Conservation (phyloP, 2,888 invertebrate genomes). For the Neoscelio sp. region DNA sequence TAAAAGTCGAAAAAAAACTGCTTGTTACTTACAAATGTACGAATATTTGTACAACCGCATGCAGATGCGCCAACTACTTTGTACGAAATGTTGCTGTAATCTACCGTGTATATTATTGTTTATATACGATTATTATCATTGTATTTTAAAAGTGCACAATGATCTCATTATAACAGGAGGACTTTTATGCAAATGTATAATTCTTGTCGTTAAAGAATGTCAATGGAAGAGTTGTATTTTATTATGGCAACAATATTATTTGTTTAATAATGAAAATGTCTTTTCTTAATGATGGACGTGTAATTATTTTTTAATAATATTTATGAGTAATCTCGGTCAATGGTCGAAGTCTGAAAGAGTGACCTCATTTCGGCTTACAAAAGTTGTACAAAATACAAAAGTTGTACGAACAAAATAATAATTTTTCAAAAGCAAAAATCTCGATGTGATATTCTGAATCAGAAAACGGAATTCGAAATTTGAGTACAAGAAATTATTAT, state of each 20-base stretch:
- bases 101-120: not conserved
- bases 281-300: slow-evolving; percentile 41
- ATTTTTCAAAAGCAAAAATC: not conserved
- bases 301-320: slow-evolving; percentile 61
- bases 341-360: slow-evolving; percentile 23
- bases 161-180: not conserved
- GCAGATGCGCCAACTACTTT: not conserved
- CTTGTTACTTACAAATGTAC: slow-evolving; percentile 20
- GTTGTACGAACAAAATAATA: slow-evolving; percentile 41
- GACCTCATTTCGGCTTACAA: slow-evolving; percentile 38
- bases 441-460: not conserved
- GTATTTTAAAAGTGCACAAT: too few species aligned
- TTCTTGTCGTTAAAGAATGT: slow-evolving; percentile 51
- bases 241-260: slow-evolving; percentile 49
- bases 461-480: not conserved
- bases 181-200: slow-evolving; percentile 17
- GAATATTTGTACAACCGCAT: slow-evolving; percentile 21
- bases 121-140: slow-evolving; percentile 15
- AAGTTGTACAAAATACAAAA: slow-evolving; percentile 46
- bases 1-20: not conserved
- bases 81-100: too few species aligned
- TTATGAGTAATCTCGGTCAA: slow-evolving; percentile 55
- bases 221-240: slow-evolving; percentile 44
- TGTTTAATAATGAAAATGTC: slow-evolving; percentile 36
- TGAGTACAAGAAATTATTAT: not conserved